phyloP scores from a whole-genome alignment of 2,113 vertebrate genomes.

The Platichthys stellatus region DNA sequence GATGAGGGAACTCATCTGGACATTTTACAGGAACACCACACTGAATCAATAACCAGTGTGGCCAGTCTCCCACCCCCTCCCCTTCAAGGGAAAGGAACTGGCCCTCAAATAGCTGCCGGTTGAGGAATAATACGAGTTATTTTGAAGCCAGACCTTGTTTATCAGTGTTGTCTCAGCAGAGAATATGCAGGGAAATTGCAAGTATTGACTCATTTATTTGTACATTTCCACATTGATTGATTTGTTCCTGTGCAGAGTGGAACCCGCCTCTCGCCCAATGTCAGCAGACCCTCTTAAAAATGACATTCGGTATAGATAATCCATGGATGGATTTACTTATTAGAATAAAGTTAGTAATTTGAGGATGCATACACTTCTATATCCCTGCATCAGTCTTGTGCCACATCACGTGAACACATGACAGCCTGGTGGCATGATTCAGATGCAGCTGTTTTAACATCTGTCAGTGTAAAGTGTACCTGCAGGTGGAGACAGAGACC shows the following conservation, averaged over 20 bases:
- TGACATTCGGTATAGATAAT: no score
- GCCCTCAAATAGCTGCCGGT: neutral
- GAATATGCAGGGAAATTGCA: no score
- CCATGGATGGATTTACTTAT: no score
- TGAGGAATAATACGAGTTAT: no score
- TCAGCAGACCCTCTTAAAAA: no score
- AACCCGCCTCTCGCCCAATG: no score
- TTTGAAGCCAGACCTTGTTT: no score
- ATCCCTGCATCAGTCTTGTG: neutral
- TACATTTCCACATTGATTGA: no score
- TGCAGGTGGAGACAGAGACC: conserved; percentile 71
- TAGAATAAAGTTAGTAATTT: neutral
- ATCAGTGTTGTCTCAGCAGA: no score
- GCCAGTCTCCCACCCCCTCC: no score
- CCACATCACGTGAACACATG: neutral
- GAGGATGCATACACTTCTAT: neutral
- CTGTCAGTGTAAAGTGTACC: neutral
- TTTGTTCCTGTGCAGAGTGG: neutral
- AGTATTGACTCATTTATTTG: no score
- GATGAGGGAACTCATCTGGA: neutral
- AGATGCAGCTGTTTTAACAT: neutral
- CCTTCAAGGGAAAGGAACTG: neutral
- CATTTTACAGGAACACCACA: neutral
- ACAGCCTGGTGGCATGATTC: neutral
- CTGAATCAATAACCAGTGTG: neutral